phyloP scores from a whole-genome alignment of 2,113 vertebrate species.

The Chelonoidis abingdonii region DNA sequence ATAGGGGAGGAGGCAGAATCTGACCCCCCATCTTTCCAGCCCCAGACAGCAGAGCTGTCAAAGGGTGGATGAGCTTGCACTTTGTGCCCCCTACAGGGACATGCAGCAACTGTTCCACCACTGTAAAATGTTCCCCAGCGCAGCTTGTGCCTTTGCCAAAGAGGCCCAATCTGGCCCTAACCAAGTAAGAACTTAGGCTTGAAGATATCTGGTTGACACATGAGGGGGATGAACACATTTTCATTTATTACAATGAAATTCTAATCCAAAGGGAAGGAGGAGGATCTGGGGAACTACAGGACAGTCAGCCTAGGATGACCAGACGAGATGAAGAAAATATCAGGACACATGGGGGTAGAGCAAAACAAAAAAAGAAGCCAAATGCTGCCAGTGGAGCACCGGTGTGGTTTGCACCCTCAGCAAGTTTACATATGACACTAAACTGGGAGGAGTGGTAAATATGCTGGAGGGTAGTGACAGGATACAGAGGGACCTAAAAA shows the following conservation, averaged over 20 bases:
- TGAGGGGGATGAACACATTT: neutral
- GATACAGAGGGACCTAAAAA: too few species aligned
- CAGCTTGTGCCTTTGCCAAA: neutral
- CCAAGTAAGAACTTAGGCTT: neutral
- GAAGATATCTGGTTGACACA: neutral
- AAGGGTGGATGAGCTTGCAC: neutral
- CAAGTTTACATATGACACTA: too few species aligned
- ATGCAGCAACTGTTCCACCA: neutral
- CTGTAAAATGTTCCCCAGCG: neutral
- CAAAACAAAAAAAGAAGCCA: too few species aligned
- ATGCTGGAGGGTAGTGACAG: too few species aligned
- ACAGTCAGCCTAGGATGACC: too few species aligned
- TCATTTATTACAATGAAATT: neutral
- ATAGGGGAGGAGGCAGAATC: neutral
- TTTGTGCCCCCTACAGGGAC: neutral
- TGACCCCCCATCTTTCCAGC: neutral
- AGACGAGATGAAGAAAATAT: too few species aligned
- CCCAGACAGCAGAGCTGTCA: neutral
- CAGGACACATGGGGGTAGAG: too few species aligned
- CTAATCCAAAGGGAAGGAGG: neutral
- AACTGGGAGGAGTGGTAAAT: too few species aligned
- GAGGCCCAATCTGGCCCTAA: neutral
- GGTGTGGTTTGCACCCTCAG: too few species aligned
- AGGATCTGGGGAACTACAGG: too few species aligned
- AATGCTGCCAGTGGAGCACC: too few species aligned